Evolutionary conservation across 2,113 vertebrate species (phyloP), one percentile per base, ranked within the genome.

Genomic region (Malurus alboscapulatus): DNA sequence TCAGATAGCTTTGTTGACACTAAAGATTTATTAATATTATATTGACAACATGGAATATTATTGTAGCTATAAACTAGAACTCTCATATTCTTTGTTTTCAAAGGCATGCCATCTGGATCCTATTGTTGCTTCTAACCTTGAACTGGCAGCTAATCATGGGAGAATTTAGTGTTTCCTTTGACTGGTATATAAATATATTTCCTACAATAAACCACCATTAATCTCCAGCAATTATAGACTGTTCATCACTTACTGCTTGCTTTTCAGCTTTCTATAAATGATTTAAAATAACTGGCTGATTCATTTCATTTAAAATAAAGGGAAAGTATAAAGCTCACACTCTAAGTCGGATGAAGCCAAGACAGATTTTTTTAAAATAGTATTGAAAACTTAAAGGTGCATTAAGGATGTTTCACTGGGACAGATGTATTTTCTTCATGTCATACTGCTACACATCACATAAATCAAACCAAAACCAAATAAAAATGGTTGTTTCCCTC

Each of bases 91-190:
- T 88, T 78, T 96, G 58, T 84, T 93, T 94, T 89, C 81, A 84
- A 87, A 97, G 98, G 98, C 98, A 42, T 97, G 96, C 78, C 63
- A 48, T 62, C 97, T 98, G 95, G 97, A 98, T 88, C 95, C 97
- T 72, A 84, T 20, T 69, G 8, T 97, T 79, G 91, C 97, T 62
- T 93, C 95, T 91, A 96, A 98, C 76, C 98, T 98, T 85, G 93
- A 98, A 57, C 24, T 73, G 79, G 95, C 96, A 93, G 94, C 98
- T 66, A 97, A 98, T 87, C 92, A 55, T 88, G 97, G 97, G 25
- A 97, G 54, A 94, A 98, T 98, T 96, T 98, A 98, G 84, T 18
- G 32, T 20, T 66, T 54, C 42, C 77, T 69, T 79, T 85, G 79
- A 65, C 81, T 78, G 65, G 34, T 62, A 63, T 79, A 44, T 74